Evolutionary conservation across 2,888 invertebrate species (phyloP), one percentile per base, ranked within the genome.

Genomic region (Dryobota labecula): DNA sequence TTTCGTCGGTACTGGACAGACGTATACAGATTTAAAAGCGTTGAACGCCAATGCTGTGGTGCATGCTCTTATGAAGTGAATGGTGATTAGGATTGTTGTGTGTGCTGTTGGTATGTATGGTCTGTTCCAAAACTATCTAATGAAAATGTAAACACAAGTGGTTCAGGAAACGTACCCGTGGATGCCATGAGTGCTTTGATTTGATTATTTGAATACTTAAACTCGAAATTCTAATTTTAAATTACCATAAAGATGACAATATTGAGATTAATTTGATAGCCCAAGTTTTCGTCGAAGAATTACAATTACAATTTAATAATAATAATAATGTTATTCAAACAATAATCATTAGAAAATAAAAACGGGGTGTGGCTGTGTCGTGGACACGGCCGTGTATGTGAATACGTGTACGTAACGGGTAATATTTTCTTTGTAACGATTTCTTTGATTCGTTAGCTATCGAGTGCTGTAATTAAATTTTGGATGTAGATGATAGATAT

Each of bases 1-100:
- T 57, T 99, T 99, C 92, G 99, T 99, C 24, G 99, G 99, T 51
- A 99, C 99, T 5, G 99, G 99, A 2, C 99, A 99, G 96, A 99
- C 99, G 0, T 99, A 99, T 94, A 98, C 99, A 0, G 99, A 99
- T 96, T 96, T 99, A 88, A 99, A 99, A 92, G 99, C 98, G 73
- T 96, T 99, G 84, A 99, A 99, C 92, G 99, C 98, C 15, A 98
- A 98, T 91, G 99, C 99, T 67, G 99, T 99, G 53, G 99, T 99
- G 8, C 98, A 98, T 90, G 98, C 99, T 69, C 96, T 99, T 71
- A 99, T 99, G 98, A 99, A 99, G 95, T 99, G 94, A 96, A 49
- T 9, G 15, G 20, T 30, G 18, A n/a, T 41, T 15, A 5, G 13
- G 20, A 49, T 62, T 30, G 4, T 61, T 33, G 15, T 62, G 75